Conservation (phyloP, 2,888 invertebrate genomes). For the Chesias legatella region DNA sequence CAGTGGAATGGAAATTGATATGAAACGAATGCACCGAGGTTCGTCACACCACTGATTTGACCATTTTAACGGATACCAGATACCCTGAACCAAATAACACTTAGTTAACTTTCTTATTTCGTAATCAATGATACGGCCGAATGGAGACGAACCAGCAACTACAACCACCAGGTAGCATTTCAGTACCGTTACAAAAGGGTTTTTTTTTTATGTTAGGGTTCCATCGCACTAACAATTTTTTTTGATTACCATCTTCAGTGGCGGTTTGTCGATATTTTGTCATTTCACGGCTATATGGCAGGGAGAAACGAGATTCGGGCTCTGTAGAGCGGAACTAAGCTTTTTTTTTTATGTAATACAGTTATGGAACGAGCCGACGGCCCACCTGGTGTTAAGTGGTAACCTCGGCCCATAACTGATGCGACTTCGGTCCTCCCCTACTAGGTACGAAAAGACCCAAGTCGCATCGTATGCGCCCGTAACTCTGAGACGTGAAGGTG, state of each 20-base stretch:
- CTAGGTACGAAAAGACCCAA: no score
- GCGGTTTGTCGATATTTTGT: conserved; percentile 25
- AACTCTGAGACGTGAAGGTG: no score
- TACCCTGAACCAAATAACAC: conserved; percentile 57
- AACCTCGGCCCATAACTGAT: no score
- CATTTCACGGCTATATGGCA: conserved; percentile 36
- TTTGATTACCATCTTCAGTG: conserved; percentile 20
- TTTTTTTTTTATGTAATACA: no score
- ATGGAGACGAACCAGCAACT: conserved; percentile 46
- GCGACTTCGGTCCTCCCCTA: no score
- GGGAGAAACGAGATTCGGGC: conserved; percentile 23
- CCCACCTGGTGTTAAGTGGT: no score
- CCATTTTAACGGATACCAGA: conserved; percentile 39
- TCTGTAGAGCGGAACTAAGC: conserved; percentile 19
- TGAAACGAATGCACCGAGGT: conserved; percentile 2
- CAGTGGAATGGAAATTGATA: conserved; percentile 8
- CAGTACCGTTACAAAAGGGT: conserved; percentile 12
- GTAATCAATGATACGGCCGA: conserved; percentile 62
- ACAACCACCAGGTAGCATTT: conserved; percentile 7
- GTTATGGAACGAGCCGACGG: no score
- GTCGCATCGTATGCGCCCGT: no score
- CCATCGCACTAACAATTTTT: conserved; percentile 17
- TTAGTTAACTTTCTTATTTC: conserved; percentile 74
- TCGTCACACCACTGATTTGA: conserved; percentile 9
- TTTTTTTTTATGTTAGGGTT: no score